These are phyloP conservation scores for Pungitius pungitius DNA, from an alignment of 2,113 vertebrate species.

Conservation along the genomic window DNA sequence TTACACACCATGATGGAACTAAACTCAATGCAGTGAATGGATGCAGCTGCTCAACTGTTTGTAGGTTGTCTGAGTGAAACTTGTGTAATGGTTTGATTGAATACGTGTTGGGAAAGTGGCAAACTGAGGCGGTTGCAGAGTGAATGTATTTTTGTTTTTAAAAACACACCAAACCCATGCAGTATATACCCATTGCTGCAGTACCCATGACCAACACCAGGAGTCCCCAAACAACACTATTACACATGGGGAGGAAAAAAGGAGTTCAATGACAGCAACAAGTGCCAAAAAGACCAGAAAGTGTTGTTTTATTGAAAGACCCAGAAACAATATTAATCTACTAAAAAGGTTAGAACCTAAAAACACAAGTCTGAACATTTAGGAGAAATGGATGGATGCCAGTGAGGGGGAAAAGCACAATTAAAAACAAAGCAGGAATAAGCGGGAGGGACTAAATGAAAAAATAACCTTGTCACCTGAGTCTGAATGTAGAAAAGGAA, in stretches of 20 bases:
- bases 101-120: constrained; percentile 44
- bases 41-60: constrained; percentile 19
- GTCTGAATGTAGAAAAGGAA: constrained; percentile 85
- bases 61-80: constrained; percentile 30
- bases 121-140: constrained; percentile 54
- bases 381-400: background rate
- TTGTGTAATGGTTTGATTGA: constrained; percentile 24
- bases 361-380: constrained; percentile 22
- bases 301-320: constrained; percentile 17
- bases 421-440: constrained; percentile 11
- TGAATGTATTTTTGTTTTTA: constrained; percentile 39
- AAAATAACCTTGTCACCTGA: constrained; percentile 86
- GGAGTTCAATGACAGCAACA: constrained; percentile 72
- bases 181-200: constrained; percentile 83
- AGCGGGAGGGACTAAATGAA: constrained; percentile 30
- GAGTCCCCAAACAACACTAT: constrained; percentile 82
- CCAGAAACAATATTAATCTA: constrained; percentile 3
- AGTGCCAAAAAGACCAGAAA: constrained; percentile 32
- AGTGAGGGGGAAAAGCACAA: constrained; percentile 30
- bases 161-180: constrained; percentile 83
- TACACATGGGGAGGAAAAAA: constrained; percentile 78
- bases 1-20: constrained; percentile 48
- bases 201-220: constrained; percentile 84
- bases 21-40: constrained; percentile 68
- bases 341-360: background rate